Evolutionary conservation across 2,888 invertebrate genomes (phyloP), one percentile per base, ranked within the genome.

Genomic region (Drosophila pegasa): DNA sequence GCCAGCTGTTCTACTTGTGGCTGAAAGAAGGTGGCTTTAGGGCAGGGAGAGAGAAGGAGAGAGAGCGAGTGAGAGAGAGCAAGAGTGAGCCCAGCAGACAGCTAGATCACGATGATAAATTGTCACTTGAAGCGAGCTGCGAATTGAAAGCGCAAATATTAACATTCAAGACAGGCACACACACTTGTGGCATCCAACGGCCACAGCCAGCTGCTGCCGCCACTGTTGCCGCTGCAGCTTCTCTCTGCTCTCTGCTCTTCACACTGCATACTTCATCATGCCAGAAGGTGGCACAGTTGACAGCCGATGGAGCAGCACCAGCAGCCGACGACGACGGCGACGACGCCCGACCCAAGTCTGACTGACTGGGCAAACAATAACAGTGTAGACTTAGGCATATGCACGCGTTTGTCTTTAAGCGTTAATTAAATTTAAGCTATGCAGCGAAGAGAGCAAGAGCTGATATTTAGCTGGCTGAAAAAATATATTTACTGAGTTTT

Each of bases 141-240:
- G 71, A 85, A 81, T 82, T 79, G 81, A 85, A 85, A 81, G 82
- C 70, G 74, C 82, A 81, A 85, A 81, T 85, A 81, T 81, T 81
- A 82, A 85, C 85, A 81, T 82, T 79, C 79, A 85, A 74, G 77
- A 74, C 82, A 69, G 61, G 58, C 71, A 64, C 63, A 68, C 66
- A 75, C 80, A 80, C 80, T 79, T 79, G 82, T 82, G 78, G 82
- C 82, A 58, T 64, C 37, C 56, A 61, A 54, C 74, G 70, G 69
- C 54, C 50, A 22, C 38, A 22, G 29, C 41, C 54, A 41, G 14
- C 31, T 52, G 18, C 20, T 16, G 6, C 14, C 12, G 38, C 12
- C n/a, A n/a, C n/a, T n/a, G n/a, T n/a, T 20, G 45, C 45, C 10
- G 27, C 10, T 45, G 43, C 41, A 25, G 43, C 25, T 43, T 27